Base-by-base conservation (phyloP, 2,113 vertebrate species). In the Saimiri boliviensis region DNA sequence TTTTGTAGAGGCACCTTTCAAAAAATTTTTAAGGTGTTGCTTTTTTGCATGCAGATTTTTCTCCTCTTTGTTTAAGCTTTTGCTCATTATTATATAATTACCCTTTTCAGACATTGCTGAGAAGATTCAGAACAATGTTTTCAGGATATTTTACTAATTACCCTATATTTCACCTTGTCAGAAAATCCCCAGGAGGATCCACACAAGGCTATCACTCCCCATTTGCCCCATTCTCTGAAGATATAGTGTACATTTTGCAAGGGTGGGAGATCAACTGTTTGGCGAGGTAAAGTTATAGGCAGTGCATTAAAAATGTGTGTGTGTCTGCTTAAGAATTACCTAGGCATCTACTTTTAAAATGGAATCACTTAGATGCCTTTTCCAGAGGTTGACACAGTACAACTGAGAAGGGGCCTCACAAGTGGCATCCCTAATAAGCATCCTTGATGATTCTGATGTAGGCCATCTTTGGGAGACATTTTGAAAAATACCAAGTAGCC, bases 101-200 rank as follows among this genome's bases (percentile, higher is more conserved):
- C 8, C 19, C 42, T 92, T 90, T 83, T 97, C 52, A 68, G 80
- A 89, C 68, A 93, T 60, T 96, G 30, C 80, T 80, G n/a, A 80
- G 91, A 97, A 97, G 81, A 97, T 89, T 87, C 89, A 74, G 92
- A 96, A 94, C 63, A 79, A 93, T 87, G 92, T 97, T 97, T 97
- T 87, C 80, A 87, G 94, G 86, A 94, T 93, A 96, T 86, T 93
- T 95, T 93, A 74, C 93, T 98, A 97, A 96, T 97, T 97, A 87
- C 66, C 76, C 70, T 94, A 79, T 95, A 97, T 95, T 97, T 97
- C 93, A 97, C 84, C 32, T 70, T 96, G 89, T 96, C 91, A 95
- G 66, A 84, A 90, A 92, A 96, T 77, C 14, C 93, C 87, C 92
- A 85, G 82, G 93, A 92, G 84, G 13, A 68, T 37, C 3, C 58